phyloP scores from a whole-genome alignment of 2,888 invertebrate genomes.

The Hirtodrosophila histrioides region DNA sequence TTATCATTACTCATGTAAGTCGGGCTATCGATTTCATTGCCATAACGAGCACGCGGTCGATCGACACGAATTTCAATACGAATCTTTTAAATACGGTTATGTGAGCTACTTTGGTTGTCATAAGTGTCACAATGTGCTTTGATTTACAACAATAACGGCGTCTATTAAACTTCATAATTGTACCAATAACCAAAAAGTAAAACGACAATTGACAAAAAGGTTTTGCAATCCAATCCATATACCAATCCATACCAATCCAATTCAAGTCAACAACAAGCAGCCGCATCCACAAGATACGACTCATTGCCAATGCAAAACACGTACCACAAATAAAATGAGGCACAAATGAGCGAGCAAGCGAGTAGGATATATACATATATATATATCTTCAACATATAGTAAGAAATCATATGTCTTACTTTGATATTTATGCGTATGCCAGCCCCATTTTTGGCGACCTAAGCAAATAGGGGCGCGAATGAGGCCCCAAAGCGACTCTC shows the following conservation, averaged over 20 bases:
- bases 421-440: conserved; percentile 76
- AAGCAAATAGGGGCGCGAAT: conserved; percentile 78
- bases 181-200: conserved; percentile 71
- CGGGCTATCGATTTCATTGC: conserved; percentile 60
- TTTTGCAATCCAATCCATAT: conserved; percentile 61
- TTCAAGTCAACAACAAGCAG: conserved; percentile 10
- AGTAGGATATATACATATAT: conserved; percentile 34
- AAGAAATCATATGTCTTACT: conserved; percentile 77
- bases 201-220: conserved; percentile 59
- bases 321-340: conserved; percentile 74
- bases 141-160: conserved; percentile 81
- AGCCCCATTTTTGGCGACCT: conserved; percentile 80
- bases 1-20: conserved; percentile 33
- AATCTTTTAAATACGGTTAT: conserved; percentile 71
- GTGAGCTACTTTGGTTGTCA: conserved; percentile 80
- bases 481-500: conserved; percentile 59
- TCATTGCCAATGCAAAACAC: conserved; percentile 61
- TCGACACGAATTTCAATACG: conserved; percentile 35
- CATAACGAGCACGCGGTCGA: conserved; percentile 47
- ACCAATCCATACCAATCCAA: conserved; percentile 25
- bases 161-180: conserved; percentile 80
- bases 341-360: conserved; percentile 64
- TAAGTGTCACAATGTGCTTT: conserved; percentile 81
- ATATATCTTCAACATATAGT: conserved; percentile 39
- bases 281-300: conserved; percentile 35